Evolutionary conservation across 2,113 vertebrate genomes (phyloP).

Genomic region (Chloebia gouldiae): DNA sequence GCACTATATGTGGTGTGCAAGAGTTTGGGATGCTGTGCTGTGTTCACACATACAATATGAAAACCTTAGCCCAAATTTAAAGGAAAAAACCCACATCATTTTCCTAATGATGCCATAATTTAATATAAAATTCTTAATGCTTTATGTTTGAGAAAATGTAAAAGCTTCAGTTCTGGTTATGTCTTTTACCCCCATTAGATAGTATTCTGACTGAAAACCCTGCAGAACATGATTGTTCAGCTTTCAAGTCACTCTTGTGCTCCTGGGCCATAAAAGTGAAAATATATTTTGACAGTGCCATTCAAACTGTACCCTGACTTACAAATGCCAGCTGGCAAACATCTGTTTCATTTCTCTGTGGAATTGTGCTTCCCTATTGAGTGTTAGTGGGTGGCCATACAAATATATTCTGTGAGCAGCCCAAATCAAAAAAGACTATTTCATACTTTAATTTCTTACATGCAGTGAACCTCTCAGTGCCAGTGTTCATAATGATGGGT

Average conservation of each 20-base stretch:
- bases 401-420: not conserved
- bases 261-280: not conserved
- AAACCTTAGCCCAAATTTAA: not conserved
- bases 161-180: not conserved
- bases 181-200: not conserved
- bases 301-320: not conserved
- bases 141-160: not conserved
- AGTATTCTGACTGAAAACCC: not conserved
- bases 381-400: not conserved
- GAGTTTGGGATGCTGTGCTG: not conserved
- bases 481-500: not conserved
- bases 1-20: not conserved
- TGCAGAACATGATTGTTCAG: not conserved
- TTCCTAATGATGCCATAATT: not conserved
- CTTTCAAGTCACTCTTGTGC: not conserved
- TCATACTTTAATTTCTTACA: not conserved
- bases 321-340: not conserved
- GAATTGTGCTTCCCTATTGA: not conserved
- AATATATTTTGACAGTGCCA: not conserved
- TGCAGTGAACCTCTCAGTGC: not conserved
- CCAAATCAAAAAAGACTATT: not conserved
- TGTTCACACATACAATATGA: not conserved
- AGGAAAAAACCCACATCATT: not conserved
- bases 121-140: not conserved
- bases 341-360: not conserved